These are phyloP conservation scores for Mus caroli DNA, from an alignment of 2,797 vertebrate genomes.

Conservation along the genomic window DNA sequence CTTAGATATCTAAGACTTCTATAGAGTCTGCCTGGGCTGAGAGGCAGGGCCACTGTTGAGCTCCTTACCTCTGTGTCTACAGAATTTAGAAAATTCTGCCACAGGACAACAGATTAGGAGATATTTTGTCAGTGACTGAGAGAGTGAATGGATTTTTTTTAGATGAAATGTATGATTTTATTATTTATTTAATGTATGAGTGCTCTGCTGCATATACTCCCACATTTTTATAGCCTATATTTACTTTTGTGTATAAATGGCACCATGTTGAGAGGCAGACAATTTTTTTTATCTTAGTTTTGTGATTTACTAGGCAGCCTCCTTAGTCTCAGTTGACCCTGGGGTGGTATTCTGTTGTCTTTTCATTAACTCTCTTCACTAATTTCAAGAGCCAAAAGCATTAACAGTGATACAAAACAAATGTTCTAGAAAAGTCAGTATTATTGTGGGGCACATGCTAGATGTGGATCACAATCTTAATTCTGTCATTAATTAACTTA, in stretches of 20 bases:
- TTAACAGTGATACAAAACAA: background rate
- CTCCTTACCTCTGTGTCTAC: background rate
- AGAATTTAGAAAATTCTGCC: background rate
- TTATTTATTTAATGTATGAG: no score
- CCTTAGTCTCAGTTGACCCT: background rate
- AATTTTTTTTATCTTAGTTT: background rate
- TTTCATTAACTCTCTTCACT: background rate
- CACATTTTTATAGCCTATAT: background rate
- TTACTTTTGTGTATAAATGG: background rate
- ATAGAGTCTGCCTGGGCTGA: background rate
- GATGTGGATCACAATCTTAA: background rate
- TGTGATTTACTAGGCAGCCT: background rate
- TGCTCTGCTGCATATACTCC: no score
- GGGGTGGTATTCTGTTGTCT: no score
- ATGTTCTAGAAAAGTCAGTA: background rate
- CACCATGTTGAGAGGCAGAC: background rate
- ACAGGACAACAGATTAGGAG: background rate
- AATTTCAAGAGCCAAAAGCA: slow-evolving; percentile 18
- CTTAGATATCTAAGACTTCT: background rate
- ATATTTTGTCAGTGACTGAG: background rate
- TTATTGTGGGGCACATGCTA: background rate
- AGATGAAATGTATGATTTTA: no score
- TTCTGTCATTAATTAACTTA: background rate
- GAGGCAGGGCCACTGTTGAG: background rate
- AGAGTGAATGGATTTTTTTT: background rate